phyloP scores from a whole-genome alignment of 2,797 vertebrate genomes.

The Vipera latastei region DNA sequence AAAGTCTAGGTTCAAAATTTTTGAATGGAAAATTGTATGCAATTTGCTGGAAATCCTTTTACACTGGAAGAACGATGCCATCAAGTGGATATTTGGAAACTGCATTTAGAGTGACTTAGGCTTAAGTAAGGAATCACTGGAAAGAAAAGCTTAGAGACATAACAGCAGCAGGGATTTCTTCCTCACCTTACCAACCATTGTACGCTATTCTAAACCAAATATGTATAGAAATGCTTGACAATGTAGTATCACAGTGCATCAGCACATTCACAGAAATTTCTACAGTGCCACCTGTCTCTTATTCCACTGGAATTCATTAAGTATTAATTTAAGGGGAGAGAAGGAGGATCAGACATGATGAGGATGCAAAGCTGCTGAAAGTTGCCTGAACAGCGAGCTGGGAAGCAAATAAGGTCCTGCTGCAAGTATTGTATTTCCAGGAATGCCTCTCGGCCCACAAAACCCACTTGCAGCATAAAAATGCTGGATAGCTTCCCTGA shows the following conservation, averaged over 20 bases:
- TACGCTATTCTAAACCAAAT: neutral
- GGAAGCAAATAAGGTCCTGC: neutral
- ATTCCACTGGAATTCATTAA: neutral
- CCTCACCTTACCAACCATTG: neutral
- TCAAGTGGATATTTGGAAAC: neutral
- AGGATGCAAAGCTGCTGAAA: neutral
- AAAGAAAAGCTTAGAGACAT: neutral
- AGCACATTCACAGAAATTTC: neutral
- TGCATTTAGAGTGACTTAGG: neutral
- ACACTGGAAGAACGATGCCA: neutral
- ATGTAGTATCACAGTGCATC: neutral
- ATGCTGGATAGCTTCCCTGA: neutral
- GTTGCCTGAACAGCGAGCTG: accelerated
- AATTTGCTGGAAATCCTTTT: neutral
- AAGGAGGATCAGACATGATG: neutral
- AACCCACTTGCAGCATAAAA: neutral
- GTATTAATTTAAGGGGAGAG: neutral
- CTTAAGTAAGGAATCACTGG: neutral
- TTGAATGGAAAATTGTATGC: neutral
- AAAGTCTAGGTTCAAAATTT: neutral
- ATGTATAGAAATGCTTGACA: neutral
- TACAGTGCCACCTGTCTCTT: neutral
- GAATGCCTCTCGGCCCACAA: neutral
- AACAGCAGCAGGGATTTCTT: neutral
- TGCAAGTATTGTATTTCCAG: neutral